Conservation (phyloP, 2,797 vertebrate species). For the Microtus agrestis region DNA sequence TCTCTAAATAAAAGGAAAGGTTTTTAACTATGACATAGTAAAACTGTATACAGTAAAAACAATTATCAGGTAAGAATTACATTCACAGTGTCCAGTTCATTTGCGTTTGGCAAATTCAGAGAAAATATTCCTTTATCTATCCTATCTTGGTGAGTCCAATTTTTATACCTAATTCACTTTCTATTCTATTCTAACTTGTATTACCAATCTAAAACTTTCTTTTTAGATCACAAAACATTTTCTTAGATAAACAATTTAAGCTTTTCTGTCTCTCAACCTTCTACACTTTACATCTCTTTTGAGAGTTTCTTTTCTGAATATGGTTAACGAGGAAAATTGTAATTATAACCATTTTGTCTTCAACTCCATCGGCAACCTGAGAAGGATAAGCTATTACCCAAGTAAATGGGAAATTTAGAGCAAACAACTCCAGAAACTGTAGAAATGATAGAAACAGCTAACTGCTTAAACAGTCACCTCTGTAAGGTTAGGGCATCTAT, state of each 20-base stretch:
- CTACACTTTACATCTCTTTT: background rate
- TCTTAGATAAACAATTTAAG: background rate
- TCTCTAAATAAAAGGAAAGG: background rate
- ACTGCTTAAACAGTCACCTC: background rate
- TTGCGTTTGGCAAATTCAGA: background rate
- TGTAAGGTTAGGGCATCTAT: background rate
- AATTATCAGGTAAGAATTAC: background rate
- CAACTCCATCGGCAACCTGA: background rate
- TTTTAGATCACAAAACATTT: background rate
- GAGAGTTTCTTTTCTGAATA: too few relatives aligned
- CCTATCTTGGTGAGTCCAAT: background rate
- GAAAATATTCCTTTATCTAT: background rate
- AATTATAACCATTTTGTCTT: background rate
- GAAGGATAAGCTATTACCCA: background rate
- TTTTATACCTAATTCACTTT: background rate
- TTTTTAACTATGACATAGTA: background rate
- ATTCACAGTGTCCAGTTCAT: background rate
- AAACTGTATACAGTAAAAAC: background rate
- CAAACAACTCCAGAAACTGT: background rate
- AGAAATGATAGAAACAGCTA: background rate
- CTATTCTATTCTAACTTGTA: background rate
- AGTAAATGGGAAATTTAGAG: background rate
- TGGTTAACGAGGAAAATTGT: background rate
- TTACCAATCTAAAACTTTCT: background rate
- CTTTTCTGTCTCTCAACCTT: background rate